Base-by-base conservation (phyloP, 2,888 invertebrate species). In the Acleris laterana region DNA sequence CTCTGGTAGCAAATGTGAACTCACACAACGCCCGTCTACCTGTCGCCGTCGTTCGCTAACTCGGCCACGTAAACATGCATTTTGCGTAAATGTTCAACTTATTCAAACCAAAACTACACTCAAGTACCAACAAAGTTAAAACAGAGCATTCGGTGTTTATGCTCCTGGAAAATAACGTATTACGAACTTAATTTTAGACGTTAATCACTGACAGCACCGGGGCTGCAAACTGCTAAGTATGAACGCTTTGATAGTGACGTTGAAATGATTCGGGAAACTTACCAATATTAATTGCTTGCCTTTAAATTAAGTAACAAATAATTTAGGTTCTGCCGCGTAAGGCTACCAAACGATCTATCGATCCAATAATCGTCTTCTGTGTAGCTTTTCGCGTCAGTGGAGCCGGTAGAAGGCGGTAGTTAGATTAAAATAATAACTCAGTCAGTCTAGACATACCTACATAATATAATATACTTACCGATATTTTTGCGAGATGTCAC, bases 41-140 rank as follows among this genome's bases (percentile, higher is more conserved):
- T 78, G 71, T 72, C 77, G 71, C 71, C 72, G 74, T 74, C 79
- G 78, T 76, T 74, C 72, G 71, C 71, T 74, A 82, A 80, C 77
- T 84, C 69, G 82, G 80, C 81, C 83, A 81, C 79, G 81, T 78
- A 83, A 85, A 83, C 80, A 78, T 69, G 68, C 75, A 77, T 77
- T 78, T 74, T 74, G 70, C 71, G 63, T 74, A 71, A 74, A 71
- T 65, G 63, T 62, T 70, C 69, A 72, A 71, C 69, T 70, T 53
- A 53, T 53, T 53, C 53, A 53, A 42, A 55, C 55, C 55, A 42
- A 55, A 55, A 55, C 55, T 55, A 38, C n/a, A 4, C 16, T 38
- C 42, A 51, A 51, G 51, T 51, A n/a, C 6, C 28, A 25, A 38
- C 53, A 17, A 42, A 42, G 20, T 55, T 22, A 20, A 20, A 55